A percentile compares a stretch with the other conserved stretches of the same genome.
These are phyloP conservation scores for Brachyopa scutellaris DNA, from an alignment of 2,888 invertebrate genomes.

Conservation along the genomic window DNA sequence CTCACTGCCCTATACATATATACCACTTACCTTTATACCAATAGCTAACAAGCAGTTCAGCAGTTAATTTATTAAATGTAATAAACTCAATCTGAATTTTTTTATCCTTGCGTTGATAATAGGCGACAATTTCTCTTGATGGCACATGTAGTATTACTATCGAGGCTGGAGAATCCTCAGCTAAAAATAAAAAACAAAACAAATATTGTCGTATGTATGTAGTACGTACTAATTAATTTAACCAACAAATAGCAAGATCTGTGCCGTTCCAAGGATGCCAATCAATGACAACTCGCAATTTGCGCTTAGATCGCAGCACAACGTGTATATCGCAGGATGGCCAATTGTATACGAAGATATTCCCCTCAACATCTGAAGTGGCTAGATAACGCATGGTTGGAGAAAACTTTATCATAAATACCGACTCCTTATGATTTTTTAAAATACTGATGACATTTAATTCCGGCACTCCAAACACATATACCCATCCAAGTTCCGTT, in stretches of 20 bases:
- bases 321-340: constrained; percentile 73
- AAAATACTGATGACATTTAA: constrained; percentile 73
- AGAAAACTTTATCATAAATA: constrained; percentile 78
- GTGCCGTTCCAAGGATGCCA: constrained; percentile 83
- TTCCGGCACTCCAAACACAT: constrained; percentile 74
- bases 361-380: constrained; percentile 77
- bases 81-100: constrained; percentile 78
- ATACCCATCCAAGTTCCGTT: constrained; percentile 76
- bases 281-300: constrained; percentile 77
- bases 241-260: constrained; percentile 80
- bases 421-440: constrained; percentile 74
- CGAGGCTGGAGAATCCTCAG: constrained; percentile 77
- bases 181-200: constrained; percentile 72
- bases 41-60: constrained; percentile 81
- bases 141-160: constrained; percentile 78
- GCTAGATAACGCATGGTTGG: constrained; percentile 78
- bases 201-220: no score
- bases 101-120: constrained; percentile 77
- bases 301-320: constrained; percentile 74
- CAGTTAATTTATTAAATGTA: constrained; percentile 81
- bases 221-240: not conserved
- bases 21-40: constrained; percentile 75
- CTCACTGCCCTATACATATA: no score
- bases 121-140: constrained; percentile 78
- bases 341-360: constrained; percentile 77